Conservation (phyloP, 2,797 vertebrate genomes). For the Acanthiza pusilla region DNA sequence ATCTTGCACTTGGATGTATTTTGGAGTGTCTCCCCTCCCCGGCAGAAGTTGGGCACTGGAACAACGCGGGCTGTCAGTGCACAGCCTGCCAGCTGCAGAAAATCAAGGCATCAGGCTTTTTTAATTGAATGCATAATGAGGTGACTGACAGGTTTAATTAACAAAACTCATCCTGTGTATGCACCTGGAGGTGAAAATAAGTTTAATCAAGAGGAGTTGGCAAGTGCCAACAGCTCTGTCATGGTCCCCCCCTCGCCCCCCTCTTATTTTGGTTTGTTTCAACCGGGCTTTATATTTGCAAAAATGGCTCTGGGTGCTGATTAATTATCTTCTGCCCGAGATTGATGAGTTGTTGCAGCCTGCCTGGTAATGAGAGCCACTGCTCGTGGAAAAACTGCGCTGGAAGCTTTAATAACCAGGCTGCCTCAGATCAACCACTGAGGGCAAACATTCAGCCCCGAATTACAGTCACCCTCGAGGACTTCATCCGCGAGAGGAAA, state of each 20-base stretch:
- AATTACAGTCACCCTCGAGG: background rate
- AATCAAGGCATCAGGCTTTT: constrained; percentile 37
- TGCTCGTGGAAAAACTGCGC: background rate
- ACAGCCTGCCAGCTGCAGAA: constrained; percentile 44
- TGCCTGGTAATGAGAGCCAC: constrained; percentile 5
- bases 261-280: constrained; percentile 29
- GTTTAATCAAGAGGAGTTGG: constrained; percentile 64
- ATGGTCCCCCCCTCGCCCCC: background rate
- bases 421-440: background rate
- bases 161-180: constrained; percentile 57
- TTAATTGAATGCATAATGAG: constrained; percentile 63
- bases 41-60: background rate
- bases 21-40: constrained; percentile 12
- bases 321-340: constrained; percentile 52
- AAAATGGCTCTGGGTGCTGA: constrained; percentile 47
- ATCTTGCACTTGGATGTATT: background rate
- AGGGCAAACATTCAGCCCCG: background rate
- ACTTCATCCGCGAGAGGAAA: fast-evolving
- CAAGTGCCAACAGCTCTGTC: constrained; percentile 57
- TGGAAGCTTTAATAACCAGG: background rate
- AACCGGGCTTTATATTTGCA: constrained; percentile 27
- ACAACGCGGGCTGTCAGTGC: constrained; percentile 17
- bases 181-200: constrained; percentile 69
- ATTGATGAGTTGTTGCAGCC: constrained; percentile 32
- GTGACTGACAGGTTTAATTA: constrained; percentile 70